Conservation (phyloP, 2,888 invertebrate genomes). For the Ashinkailepas kermadecensis region DNA sequence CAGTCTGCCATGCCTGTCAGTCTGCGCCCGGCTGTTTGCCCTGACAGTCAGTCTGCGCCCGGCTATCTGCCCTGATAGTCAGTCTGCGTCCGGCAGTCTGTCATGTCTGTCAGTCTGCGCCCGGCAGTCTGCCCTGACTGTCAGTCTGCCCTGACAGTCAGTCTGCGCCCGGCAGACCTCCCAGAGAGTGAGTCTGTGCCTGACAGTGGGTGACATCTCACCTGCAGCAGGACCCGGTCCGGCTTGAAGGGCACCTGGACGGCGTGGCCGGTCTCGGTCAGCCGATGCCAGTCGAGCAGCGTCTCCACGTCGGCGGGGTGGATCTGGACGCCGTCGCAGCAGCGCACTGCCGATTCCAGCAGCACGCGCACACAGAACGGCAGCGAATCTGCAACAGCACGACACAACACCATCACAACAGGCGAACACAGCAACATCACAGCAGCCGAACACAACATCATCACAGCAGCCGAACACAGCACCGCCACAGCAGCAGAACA, state of each 20-base stretch:
- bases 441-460: conserved; percentile 45
- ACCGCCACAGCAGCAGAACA: conserved; percentile 55
- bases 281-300: conserved; percentile 23
- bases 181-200: too few relatives aligned
- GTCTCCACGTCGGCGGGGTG: conserved; percentile 24
- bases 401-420: conserved; percentile 56
- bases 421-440: conserved; percentile 52
- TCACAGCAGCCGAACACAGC: conserved; percentile 70
- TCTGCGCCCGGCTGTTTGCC: too few relatives aligned
- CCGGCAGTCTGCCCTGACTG: too few relatives aligned
- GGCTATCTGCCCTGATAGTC: too few relatives aligned
- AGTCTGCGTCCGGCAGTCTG: too few relatives aligned
- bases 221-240: conserved; percentile 32
- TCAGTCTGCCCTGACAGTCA: too few relatives aligned
- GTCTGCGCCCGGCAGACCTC: too few relatives aligned
- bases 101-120: too few relatives aligned
- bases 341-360: conserved; percentile 28
- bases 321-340: conserved; percentile 29
- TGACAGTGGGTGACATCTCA: not conserved
- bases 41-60: too few relatives aligned
- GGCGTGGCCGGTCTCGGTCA: not conserved
- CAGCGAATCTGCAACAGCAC: not conserved
- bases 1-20: too few relatives aligned
- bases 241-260: conserved; percentile 30
- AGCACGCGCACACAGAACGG: conserved; percentile 30